phyloP scores from a whole-genome alignment of 1,140 invertebrate genomes.

The Bradysia coprophila region DNA sequence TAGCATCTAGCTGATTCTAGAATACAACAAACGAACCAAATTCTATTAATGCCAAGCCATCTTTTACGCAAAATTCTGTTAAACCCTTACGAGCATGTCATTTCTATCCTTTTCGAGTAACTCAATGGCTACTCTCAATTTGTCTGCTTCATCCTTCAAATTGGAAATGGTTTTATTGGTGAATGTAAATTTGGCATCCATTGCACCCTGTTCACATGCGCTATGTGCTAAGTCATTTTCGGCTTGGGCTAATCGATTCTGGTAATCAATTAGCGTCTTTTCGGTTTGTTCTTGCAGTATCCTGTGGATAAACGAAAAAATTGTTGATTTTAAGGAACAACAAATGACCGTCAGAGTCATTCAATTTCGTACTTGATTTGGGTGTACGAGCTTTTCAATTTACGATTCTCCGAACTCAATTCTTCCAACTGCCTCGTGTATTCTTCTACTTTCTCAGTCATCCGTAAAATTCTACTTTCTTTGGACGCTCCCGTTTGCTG shows the following conservation, averaged over 20 bases:
- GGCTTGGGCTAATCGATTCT: slow-evolving; percentile 12
- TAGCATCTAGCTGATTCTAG: no score
- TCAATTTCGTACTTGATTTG: slow-evolving; percentile 15
- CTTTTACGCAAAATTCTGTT: no score
- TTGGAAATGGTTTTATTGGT: slow-evolving; percentile 10
- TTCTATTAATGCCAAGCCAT: no score
- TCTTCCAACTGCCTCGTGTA: no score
- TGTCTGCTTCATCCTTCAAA: slow-evolving; percentile 12
- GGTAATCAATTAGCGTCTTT: slow-evolving; percentile 14
- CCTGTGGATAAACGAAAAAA: slow-evolving; percentile 7
- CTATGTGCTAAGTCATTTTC: slow-evolving; percentile 13
- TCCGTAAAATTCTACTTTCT: no score
- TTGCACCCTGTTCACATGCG: slow-evolving; percentile 10
- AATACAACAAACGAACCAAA: no score
- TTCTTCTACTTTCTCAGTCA: no score
- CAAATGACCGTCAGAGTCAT: not conserved
- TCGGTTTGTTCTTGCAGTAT: slow-evolving; percentile 20
- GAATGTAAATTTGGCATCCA: slow-evolving; percentile 14
- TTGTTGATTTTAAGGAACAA: not conserved
- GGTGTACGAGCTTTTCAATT: slow-evolving; percentile 9
- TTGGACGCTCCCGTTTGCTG: no score
- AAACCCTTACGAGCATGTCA: slow-evolving; percentile 11
- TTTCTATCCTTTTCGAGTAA: slow-evolving; percentile 17
- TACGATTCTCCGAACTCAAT: slow-evolving; percentile 10
- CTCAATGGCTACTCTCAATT: slow-evolving; percentile 12